Evolutionary conservation across 2,797 vertebrate species (phyloP).

Genomic region (Florisuga fusca): DNA sequence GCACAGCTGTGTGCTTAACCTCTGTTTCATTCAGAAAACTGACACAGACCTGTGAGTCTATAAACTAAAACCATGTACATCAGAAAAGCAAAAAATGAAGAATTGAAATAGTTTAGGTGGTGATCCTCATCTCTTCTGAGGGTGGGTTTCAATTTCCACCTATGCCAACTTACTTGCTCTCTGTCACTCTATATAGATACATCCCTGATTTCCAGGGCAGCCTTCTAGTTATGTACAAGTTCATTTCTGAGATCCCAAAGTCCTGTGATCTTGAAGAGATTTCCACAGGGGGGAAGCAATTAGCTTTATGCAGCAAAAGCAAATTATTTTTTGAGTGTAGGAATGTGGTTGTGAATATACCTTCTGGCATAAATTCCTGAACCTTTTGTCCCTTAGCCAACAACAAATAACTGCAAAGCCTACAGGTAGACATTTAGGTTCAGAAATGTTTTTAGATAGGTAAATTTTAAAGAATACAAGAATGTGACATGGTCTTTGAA

Average conservation of each 20-base stretch:
- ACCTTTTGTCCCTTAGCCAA: background rate
- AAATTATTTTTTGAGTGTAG: background rate
- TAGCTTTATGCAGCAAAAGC: background rate
- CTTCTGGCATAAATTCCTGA: background rate
- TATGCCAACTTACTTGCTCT: background rate
- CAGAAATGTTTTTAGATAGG: background rate
- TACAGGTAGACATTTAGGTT: background rate
- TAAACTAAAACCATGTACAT: background rate
- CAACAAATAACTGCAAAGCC: background rate
- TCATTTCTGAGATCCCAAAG: background rate
- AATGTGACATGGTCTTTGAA: background rate
- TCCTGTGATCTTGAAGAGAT: background rate
- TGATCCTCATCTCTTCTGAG: background rate
- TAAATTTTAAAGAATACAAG: background rate
- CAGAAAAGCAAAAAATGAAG: background rate
- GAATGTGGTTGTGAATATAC: fast-evolving
- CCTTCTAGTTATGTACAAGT: background rate
- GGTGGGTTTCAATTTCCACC: background rate
- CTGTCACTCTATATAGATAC: background rate
- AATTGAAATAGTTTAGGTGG: background rate
- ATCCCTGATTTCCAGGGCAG: background rate
- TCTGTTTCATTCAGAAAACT: background rate
- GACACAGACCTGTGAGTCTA: background rate
- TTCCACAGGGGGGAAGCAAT: background rate
- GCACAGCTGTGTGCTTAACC: background rate